A percentile compares a stretch with the other conserved stretches of the same genome.
Evolutionary conservation across 2,888 invertebrate genomes (phyloP).

Genomic region (Gymnosoma rotundatum): DNA sequence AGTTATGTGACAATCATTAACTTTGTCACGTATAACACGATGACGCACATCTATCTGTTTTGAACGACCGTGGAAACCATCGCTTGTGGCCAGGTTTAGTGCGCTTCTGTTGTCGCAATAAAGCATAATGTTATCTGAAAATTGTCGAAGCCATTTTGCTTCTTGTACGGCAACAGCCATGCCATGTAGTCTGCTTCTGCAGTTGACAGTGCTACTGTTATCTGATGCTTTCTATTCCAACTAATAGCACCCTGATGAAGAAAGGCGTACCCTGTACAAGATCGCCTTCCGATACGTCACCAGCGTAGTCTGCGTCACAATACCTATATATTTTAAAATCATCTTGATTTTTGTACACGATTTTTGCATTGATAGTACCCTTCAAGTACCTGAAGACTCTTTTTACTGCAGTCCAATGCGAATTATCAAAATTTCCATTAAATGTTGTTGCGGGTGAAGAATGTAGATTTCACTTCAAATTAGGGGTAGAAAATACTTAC

Average conservation of each 20-base stretch:
- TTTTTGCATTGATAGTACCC: background rate
- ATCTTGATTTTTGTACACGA: slow-evolving; percentile 15
- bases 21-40: slow-evolving; percentile 30
- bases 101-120: too few relatives aligned
- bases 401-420: slow-evolving; percentile 25
- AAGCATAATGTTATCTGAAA: too few relatives aligned
- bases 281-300: too few relatives aligned
- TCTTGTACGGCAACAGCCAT: too few relatives aligned
- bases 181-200: too few relatives aligned
- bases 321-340: slow-evolving; percentile 46
- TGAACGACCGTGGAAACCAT: background rate
- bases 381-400: slow-evolving; percentile 4
- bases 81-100: too few relatives aligned
- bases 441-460: background rate
- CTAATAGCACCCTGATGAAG: slow-evolving; percentile 51
- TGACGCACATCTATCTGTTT: slow-evolving; percentile 32
- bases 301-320: slow-evolving; percentile 58
- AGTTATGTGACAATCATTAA: background rate
- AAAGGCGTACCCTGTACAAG: too few relatives aligned
- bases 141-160: too few relatives aligned
- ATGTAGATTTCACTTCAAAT: too few relatives aligned
- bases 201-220: too few relatives aligned
- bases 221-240: slow-evolving; percentile 51
- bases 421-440: slow-evolving; percentile 19
- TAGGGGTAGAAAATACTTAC: too few relatives aligned